Conservation (phyloP, 2,113 vertebrate species). For the Tetrao urogallus region DNA sequence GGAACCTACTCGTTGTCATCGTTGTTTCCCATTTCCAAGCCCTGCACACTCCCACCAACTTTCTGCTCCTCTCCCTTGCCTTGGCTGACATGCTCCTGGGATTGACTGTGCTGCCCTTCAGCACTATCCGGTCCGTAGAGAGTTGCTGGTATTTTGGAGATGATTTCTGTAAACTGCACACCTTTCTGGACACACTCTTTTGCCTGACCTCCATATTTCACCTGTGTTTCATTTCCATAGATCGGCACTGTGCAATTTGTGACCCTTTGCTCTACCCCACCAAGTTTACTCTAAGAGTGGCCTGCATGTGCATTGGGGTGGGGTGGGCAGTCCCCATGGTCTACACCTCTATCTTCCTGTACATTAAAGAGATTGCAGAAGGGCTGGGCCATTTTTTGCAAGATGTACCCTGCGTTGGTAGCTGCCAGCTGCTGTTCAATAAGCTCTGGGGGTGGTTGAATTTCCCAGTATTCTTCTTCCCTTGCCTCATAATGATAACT, state of each 20-base stretch:
- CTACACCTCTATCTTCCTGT: constrained; percentile 66
- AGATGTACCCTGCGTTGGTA: constrained; percentile 55
- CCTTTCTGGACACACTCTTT: constrained; percentile 70
- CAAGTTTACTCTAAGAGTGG: constrained; percentile 50
- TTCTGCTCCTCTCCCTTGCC: constrained; percentile 63
- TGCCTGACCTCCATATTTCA: constrained; percentile 72
- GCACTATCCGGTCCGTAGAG: constrained; percentile 44
- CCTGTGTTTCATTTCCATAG: constrained; percentile 73
- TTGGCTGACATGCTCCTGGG: constrained; percentile 65
- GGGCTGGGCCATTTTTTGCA: constrained; percentile 19
- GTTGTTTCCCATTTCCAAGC: constrained; percentile 63
- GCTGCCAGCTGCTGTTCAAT: constrained; percentile 69
- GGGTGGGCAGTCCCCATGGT: constrained; percentile 57
- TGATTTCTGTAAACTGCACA: constrained; percentile 58
- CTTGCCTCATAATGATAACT: constrained; percentile 59
- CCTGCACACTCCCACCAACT: constrained; percentile 67
- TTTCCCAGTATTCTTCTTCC: constrained; percentile 71
- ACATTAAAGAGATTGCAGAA: background rate
- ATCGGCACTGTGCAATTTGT: constrained; percentile 66
- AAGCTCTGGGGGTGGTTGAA: constrained; percentile 73
- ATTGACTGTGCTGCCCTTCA: constrained; percentile 63
- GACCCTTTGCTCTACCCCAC: constrained; percentile 63
- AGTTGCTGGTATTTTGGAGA: constrained; percentile 73
- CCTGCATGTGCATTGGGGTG: constrained; percentile 33
- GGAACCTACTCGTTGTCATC: constrained; percentile 66